Evolutionary conservation across 2,113 vertebrate species (phyloP), one percentile per base, ranked within the genome.

Genomic region (Phoxinus phoxinus): DNA sequence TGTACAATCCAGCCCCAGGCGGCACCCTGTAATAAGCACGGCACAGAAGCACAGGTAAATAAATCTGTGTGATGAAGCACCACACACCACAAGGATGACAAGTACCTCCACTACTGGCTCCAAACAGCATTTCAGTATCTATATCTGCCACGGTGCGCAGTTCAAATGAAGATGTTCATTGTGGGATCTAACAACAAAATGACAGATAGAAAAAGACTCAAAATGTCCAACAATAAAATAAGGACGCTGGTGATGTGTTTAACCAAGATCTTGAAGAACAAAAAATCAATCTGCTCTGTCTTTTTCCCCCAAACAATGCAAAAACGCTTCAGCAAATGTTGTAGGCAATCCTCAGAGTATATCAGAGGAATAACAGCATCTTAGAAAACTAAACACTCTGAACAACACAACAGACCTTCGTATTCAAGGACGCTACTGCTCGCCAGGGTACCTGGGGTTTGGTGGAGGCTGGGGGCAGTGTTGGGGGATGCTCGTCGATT

Each of bases 401-500:
- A 61, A 35, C 25, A 61, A 74, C 46, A 58, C 46, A 61, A 80
- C 35, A 72, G 75, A 73, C 61, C 74, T 83, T 74, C 44, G 32
- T 81, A 67, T 69, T 86, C 72, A 82, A 63, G 21, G 85, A 17
- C 37, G 37, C 32, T 46, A 74, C 12, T 27, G 19, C 79, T 48
- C 15, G 37, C 82, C 46, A 81, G 86, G 93, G 93, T 96, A 97
- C 96, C 97, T 96, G 96, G 74, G 95, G 92, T 89, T 93, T 94
- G 86, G 95, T 94, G 77, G 97, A 96, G n/a, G 96, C 94, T 59
- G 95, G 94, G 23, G 95, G 94, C 88, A 95, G 91, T 53, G 95
- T 94, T 84, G 95, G 94, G 89, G 96, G 95, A 90, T 96, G 96
- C 89, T 97, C 96, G 0, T 94, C 95, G 85, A 93, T 96, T 89